Conservation (phyloP, 2,888 invertebrate genomes). For the Sialis lutaria region DNA sequence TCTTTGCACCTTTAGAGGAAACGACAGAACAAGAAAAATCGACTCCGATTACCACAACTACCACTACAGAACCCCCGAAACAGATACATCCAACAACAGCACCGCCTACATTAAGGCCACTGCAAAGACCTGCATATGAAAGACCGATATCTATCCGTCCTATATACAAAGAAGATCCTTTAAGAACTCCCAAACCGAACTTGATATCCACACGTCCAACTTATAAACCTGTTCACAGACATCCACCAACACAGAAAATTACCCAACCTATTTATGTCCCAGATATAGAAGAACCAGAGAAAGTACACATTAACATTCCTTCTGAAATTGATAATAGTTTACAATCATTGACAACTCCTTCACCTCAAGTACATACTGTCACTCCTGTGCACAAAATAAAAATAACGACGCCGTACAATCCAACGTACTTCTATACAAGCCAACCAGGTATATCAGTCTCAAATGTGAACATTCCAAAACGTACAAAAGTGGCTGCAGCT, state of each 20-base stretch:
- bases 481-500: constrained; percentile 7
- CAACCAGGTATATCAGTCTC: background rate
- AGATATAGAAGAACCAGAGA: constrained; percentile 1
- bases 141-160: too few relatives aligned
- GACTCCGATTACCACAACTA: constrained; percentile 21
- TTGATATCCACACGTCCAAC: background rate
- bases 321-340: background rate
- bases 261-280: constrained; percentile 5
- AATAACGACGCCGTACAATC: background rate
- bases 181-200: too few relatives aligned
- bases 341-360: background rate
- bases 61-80: constrained; percentile 23
- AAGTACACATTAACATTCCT: background rate
- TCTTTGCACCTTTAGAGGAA: constrained; percentile 53
- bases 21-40: constrained; percentile 1
- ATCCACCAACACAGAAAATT: background rate
- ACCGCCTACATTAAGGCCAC: background rate
- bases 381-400: background rate
- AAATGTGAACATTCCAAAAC: background rate
- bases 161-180: too few relatives aligned
- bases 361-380: background rate
- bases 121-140: background rate
- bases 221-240: background rate
- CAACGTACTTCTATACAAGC: background rate
- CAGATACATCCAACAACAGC: background rate